Percentiles rank a stretch among this genome's conserved stretches.
Conservation (phyloP, 2,888 invertebrate genomes). For the Himalopsyche japonica region DNA sequence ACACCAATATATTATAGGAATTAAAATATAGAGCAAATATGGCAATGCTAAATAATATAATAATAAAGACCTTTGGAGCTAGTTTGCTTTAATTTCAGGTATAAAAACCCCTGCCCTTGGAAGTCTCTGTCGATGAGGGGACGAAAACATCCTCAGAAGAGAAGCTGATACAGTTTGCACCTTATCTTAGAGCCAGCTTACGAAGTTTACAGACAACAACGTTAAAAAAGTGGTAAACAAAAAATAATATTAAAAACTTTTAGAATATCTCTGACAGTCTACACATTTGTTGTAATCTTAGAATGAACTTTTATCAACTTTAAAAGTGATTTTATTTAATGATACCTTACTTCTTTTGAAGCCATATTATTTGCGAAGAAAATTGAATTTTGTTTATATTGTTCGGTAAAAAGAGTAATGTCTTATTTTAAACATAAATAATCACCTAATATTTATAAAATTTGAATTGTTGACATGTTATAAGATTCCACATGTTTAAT, state of each 20-base stretch:
- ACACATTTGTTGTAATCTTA: neutral
- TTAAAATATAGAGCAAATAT: too few species aligned
- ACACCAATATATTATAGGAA: too few species aligned
- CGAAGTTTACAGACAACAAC: neutral
- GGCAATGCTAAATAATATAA: too few species aligned
- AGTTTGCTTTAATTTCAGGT: too few species aligned
- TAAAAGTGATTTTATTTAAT: neutral
- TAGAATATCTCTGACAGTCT: neutral
- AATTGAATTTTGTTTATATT: neutral
- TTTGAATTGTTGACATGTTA: too few species aligned
- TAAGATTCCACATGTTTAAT: too few species aligned
- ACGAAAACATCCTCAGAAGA: neutral
- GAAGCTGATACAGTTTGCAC: neutral
- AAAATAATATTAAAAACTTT: neutral
- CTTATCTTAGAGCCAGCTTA: slow-evolving; percentile 1
- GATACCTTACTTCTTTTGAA: neutral
- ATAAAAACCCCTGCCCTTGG: neutral
- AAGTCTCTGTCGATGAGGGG: neutral
- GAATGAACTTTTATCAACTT: neutral
- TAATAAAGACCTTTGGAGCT: too few species aligned
- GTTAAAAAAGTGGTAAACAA: neutral
- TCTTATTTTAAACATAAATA: too few species aligned
- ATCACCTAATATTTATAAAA: too few species aligned
- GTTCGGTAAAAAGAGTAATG: too few species aligned
- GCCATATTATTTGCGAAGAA: neutral